Base-by-base conservation (phyloP, 2,113 vertebrate genomes). In the Actenoides lindsayi region DNA sequence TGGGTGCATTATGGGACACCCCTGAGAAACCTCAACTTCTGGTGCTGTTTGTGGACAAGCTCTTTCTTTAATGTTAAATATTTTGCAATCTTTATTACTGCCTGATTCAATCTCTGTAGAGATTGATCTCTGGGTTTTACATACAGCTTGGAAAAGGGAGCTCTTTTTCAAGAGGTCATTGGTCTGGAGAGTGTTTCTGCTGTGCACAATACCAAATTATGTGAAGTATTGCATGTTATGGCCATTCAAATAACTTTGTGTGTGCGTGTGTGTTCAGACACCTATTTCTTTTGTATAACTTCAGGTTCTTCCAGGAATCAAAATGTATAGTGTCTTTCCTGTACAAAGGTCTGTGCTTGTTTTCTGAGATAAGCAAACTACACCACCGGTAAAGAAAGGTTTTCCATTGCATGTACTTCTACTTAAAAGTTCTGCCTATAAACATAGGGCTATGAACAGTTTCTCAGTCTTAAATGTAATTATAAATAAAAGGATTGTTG, bases 1-100 rank as follows among this genome's bases (percentile, higher is more conserved):
- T 2, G 2, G 39, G 33, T 10, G 17, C 1, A 0, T 57, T 30
- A 6, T 13, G 51, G 68, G n/a, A 10, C 2, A 3, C 16, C 78
- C 18, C 53, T 67, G 44, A 69, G 70, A 80, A 89, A 28, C 24
- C 23, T 85, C 79, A 28, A 8, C 25, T 63, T 27, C 60, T 20
- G 69, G 17, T 46, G 51, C 37, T 75, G 8, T 28, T 63, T 69
- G n/a, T 54, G n/a, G 33, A 41, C 3, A 10, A 82, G 10, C 7
- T 77, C 31, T 80, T 83, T 31, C 31, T 31, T n/a, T 56, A 53
- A 39, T 0, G 1, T 24, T 39, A 39, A 39, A 24, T 1, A 1
- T 19, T 83, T 59, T 64, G 23, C 51, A 59, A 78, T 39, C 48
- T 75, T 39, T 63, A 6, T 63, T 53, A 5, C 42, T 50, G 10